phyloP scores from a whole-genome alignment of 2,797 vertebrate species.

The Clarias pachynema region DNA sequence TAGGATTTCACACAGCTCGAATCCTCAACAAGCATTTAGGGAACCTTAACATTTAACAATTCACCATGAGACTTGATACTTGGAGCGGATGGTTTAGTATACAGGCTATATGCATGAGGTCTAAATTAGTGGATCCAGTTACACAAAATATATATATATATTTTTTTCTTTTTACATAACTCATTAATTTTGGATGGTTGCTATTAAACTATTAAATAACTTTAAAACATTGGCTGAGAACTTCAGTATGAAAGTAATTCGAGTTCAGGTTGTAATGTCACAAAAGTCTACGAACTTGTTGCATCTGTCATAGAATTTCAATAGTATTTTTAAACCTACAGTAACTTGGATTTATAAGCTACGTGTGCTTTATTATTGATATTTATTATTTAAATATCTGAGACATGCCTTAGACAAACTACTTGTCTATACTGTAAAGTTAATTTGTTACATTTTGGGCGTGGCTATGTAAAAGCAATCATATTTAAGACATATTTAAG shows the following conservation, averaged over 20 bases:
- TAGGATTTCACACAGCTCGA: constrained; percentile 70
- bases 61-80: not conserved
- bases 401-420: not conserved
- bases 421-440: not conserved
- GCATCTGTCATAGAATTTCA: not conserved
- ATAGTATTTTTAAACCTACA: too few species aligned
- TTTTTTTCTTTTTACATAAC: too few species aligned
- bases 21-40: not conserved
- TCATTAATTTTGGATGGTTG: not conserved
- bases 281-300: not conserved
- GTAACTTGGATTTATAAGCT: not conserved
- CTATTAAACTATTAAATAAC: not conserved
- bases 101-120: too few species aligned
- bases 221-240: not conserved
- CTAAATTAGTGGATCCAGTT: not conserved
- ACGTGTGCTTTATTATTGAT: not conserved
- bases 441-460: not conserved
- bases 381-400: too few species aligned
- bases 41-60: not conserved
- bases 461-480: not conserved
- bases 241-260: not conserved
- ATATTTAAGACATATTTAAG: not conserved
- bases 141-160: too few species aligned
- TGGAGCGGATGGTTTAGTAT: not conserved
- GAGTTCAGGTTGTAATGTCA: not conserved